Evolutionary conservation across 2,888 invertebrate genomes (phyloP), one percentile per base, ranked within the genome.

Genomic region (Anthophora plumipes): DNA sequence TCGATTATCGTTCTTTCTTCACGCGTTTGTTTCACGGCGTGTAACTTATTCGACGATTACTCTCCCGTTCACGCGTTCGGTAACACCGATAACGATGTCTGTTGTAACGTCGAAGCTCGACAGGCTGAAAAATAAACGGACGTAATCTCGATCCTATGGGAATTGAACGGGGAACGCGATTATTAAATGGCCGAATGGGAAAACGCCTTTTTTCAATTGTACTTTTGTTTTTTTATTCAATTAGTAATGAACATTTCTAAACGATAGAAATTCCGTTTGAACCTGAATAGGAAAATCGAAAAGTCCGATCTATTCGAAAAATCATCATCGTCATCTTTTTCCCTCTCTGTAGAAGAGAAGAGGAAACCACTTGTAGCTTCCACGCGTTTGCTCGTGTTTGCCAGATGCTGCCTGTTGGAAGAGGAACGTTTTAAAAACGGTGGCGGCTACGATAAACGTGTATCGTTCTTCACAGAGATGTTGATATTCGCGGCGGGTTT

Each of bases 301-400:
- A 14, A 20, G 20, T 14, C 6, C 14, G 7, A 1, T 25, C 25
- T 7, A 12, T 11, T 31, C 4, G 3, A 73, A 46, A 70, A 70
- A 39, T 70, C 70, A 59, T 60, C 37, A 50, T 22, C 31, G 17
- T 17, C 2, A 22, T 31, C 31, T n/a, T n/a, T n/a, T n/a, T 12
- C 46, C 14, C 17, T 11, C 14, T 1, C 69, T 59, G 22, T 11
- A 14, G 64, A 48, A n/a, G 57, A 20, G 77, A 31, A 64, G 61
- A 41, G 50, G 20, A 31, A 77, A 79, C 78, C 78, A 79, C 78
- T 79, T 79, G 78, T 79, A 70, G 78, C 78, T 77, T 79, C 78
- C 31, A 31, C 68, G 48, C 48, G 75, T 61, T 57, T 20, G 11
- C 22, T 52, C 77, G 77, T n/a, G 52, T 50, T 22, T 52, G 12